A percentile compares a stretch with the other conserved stretches of the same genome.
phyloP scores from a whole-genome alignment of 2,113 vertebrate species.

The Brienomyrus brachyistius region DNA sequence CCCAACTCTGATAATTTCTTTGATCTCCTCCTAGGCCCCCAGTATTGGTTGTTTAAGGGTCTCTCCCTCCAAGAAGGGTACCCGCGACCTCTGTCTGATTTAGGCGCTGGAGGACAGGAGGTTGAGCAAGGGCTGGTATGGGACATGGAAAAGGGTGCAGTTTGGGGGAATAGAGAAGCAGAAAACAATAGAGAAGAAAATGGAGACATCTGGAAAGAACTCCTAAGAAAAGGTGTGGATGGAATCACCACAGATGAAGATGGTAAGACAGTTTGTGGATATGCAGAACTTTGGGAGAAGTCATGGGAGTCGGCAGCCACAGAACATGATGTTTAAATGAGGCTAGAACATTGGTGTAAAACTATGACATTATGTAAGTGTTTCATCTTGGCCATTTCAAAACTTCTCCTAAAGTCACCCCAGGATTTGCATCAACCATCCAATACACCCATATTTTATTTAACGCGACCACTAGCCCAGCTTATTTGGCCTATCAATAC shows the following conservation, averaged over 20 bases:
- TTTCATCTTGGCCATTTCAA: neutral
- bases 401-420: neutral
- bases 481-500: neutral
- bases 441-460: neutral
- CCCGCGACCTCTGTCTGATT: constrained; percentile 46
- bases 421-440: neutral
- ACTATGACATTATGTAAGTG: neutral
- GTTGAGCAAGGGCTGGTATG: constrained; percentile 46
- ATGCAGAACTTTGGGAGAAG: neutral
- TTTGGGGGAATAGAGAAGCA: neutral
- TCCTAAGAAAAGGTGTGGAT: constrained; percentile 49
- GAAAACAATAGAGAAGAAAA: constrained; percentile 11
- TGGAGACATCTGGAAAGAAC: constrained; percentile 45
- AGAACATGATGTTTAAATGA: neutral
- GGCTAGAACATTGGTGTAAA: neutral
- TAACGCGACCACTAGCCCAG: neutral
- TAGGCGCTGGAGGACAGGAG: constrained; percentile 25
- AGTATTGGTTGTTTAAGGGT: constrained; percentile 58
- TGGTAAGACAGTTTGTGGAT: constrained; percentile 30
- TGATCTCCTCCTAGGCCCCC: constrained; percentile 40
- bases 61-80: constrained; percentile 56
- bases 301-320: neutral
- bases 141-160: constrained; percentile 26
- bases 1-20: neutral
- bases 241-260: constrained; percentile 51